Conservation (phyloP, 1,140 invertebrate genomes). For the Leptinotarsa texana region DNA sequence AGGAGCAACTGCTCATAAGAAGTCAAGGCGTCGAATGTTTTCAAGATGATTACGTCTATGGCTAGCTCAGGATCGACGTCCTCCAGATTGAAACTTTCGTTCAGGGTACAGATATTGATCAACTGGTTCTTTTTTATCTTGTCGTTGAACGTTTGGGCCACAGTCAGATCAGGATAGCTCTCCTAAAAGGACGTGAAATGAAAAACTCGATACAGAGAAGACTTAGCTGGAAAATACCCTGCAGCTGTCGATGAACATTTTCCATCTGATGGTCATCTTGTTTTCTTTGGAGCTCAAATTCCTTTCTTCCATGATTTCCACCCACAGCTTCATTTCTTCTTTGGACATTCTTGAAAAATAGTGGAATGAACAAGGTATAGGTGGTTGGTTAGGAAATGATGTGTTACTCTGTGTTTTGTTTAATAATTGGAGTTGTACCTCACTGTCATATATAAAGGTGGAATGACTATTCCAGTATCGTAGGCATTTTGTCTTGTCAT, state of each 20-base stretch:
- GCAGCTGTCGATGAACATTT: constrained; percentile 47
- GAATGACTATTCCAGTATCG: constrained; percentile 55
- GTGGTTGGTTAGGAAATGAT: background rate
- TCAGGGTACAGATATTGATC: constrained; percentile 48
- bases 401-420: background rate
- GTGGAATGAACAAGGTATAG: background rate
- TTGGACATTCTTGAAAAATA: constrained; percentile 31
- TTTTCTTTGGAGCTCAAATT: constrained; percentile 16
- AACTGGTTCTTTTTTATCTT: constrained; percentile 26
- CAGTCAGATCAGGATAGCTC: constrained; percentile 37
- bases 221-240: constrained; percentile 33
- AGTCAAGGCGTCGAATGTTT: constrained; percentile 63
- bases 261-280: constrained; percentile 37
- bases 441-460: constrained; percentile 53
- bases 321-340: constrained; percentile 35
- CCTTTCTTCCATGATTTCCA: constrained; percentile 40
- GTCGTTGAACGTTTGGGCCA: constrained; percentile 29
- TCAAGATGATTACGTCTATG: constrained; percentile 60
- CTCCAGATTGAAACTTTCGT: constrained; percentile 45
- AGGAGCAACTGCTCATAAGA: constrained; percentile 65
- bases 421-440: constrained; percentile 45
- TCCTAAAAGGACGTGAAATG: constrained; percentile 30
- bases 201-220: background rate
- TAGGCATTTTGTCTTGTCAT: constrained; percentile 51
- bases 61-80: constrained; percentile 53